A percentile compares a stretch with the other conserved stretches of the same genome.
Evolutionary conservation across 2,113 vertebrate genomes (phyloP).

Genomic region (Rhea americana): DNA sequence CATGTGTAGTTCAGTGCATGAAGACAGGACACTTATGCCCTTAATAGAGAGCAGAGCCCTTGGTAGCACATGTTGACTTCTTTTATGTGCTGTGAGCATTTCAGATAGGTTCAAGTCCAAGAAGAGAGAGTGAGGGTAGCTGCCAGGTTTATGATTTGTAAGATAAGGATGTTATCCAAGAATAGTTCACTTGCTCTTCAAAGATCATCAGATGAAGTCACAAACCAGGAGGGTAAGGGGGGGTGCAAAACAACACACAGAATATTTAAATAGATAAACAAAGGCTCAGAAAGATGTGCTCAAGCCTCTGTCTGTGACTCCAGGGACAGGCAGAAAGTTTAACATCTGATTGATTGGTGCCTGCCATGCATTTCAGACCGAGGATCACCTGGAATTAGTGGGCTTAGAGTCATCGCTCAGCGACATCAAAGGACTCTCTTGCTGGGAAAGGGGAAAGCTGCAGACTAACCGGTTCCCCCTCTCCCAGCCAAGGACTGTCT

Average conservation of each 20-base stretch:
- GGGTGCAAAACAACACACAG: background rate
- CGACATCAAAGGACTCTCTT: background rate
- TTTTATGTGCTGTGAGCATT: background rate
- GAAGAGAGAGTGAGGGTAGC: background rate
- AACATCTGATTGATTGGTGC: background rate
- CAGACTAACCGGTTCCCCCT: background rate
- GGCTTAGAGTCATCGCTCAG: background rate
- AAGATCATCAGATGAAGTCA: background rate
- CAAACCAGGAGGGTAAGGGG: background rate
- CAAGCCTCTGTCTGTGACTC: background rate
- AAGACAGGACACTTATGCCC: slow-evolving; percentile 15
- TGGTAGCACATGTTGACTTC: background rate
- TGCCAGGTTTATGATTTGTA: slow-evolving; percentile 46
- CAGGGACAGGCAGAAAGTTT: background rate
- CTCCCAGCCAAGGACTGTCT: background rate
- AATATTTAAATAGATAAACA: background rate
- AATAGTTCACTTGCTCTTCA: background rate
- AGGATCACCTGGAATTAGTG: background rate
- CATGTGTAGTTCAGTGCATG: accelerated
- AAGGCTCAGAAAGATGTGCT: background rate
- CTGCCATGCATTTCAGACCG: background rate
- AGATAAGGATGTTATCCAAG: slow-evolving; percentile 16
- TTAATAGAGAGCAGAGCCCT: background rate
- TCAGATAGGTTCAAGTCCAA: background rate
- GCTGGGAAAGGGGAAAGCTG: background rate